phyloP scores from a whole-genome alignment of 1,140 invertebrate genomes.

The Hyphantria cunea region DNA sequence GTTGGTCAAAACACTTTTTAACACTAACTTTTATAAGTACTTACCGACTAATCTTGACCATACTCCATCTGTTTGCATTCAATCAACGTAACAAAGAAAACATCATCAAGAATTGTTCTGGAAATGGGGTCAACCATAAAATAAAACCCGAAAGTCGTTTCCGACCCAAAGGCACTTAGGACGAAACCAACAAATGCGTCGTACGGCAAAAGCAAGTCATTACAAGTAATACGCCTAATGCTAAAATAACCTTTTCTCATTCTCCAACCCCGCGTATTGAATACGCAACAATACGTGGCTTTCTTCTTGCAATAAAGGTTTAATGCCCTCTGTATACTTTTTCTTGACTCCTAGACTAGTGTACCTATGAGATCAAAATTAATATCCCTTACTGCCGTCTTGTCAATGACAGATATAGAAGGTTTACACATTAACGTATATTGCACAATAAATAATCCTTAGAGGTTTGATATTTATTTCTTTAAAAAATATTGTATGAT shows the following conservation, averaged over 20 bases:
- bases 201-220: slow-evolving; percentile 24
- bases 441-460: neutral
- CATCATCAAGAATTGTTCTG: neutral
- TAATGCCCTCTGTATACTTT: slow-evolving; percentile 26
- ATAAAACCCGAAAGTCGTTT: slow-evolving; percentile 16
- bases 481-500: too few species aligned
- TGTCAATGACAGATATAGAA: slow-evolving; percentile 1
- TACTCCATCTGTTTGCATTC: too few species aligned
- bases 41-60: too few species aligned
- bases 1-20: too few species aligned
- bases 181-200: slow-evolving; percentile 8
- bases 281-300: slow-evolving; percentile 26
- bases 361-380: slow-evolving; percentile 25
- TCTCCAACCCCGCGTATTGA: slow-evolving; percentile 13
- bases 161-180: slow-evolving; percentile 16
- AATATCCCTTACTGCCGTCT: slow-evolving; percentile 18
- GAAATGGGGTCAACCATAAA: slow-evolving; percentile 14
- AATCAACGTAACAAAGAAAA: too few species aligned
- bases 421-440: slow-evolving; percentile 14
- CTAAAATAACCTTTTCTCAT: slow-evolving; percentile 26
- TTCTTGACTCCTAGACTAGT: slow-evolving; percentile 19
- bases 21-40: too few species aligned
- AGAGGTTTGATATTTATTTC: too few species aligned
- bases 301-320: slow-evolving; percentile 27
- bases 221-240: slow-evolving; percentile 13